phyloP scores from a whole-genome alignment of 1,140 invertebrate genomes.

The Procambarus clarkii region DNA sequence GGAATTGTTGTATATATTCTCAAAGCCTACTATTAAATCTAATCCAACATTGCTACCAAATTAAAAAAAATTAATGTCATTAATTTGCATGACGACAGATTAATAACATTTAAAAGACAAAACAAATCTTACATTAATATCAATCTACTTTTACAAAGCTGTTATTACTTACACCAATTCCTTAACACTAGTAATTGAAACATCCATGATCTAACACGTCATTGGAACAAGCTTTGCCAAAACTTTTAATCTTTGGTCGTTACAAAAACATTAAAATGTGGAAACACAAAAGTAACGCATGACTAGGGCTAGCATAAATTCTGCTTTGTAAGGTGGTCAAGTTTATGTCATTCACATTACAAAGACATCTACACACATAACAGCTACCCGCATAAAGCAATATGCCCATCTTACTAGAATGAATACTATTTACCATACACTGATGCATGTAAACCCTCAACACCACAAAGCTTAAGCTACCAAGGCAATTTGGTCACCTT shows the following conservation, averaged over 20 bases:
- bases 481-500: neutral
- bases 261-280: neutral
- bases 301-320: neutral
- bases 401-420: neutral
- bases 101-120: neutral
- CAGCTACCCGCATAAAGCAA: neutral
- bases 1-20: too few relatives aligned
- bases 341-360: neutral
- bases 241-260: neutral
- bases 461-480: neutral
- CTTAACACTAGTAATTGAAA: neutral
- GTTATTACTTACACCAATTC: neutral
- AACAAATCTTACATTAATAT: neutral
- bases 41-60: neutral
- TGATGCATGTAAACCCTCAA: neutral
- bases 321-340: neutral
- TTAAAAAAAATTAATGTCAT: neutral
- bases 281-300: neutral
- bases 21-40: too few relatives aligned
- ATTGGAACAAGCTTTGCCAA: neutral
- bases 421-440: neutral
- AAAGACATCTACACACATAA: neutral
- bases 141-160: neutral
- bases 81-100: neutral
- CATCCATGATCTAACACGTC: neutral